Evolutionary conservation across 2,113 vertebrate species (phyloP), one percentile per base, ranked within the genome.

Genomic region (Pogona vitticeps): DNA sequence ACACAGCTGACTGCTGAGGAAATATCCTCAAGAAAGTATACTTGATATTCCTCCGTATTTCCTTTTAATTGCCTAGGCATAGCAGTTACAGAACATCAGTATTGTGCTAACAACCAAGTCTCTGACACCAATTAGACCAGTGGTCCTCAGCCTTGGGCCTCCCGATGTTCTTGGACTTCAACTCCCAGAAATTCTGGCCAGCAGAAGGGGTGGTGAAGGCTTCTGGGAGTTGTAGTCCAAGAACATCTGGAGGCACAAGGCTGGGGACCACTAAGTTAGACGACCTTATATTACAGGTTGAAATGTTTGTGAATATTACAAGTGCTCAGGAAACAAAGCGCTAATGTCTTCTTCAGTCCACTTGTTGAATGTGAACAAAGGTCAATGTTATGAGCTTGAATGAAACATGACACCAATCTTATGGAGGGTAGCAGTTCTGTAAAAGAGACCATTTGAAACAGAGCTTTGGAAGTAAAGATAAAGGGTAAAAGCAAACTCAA

Each of bases 11-110:
- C 86, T 90, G 90, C 84, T 93, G 92, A 89, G 82, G 92, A 91
- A 94, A 90, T 87, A 89, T 89, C 87, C 92, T 89, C 86, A 91
- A 88, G 90, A 91, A 85, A 93, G 88, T 90, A 94, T 85, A 92
- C 90, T 94, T 67, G 84, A 80, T 36, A 84, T 38, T 89, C 63
- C 20, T 88, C 88, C 88, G 87, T 80, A 94, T 92, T 92, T 93
- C 84, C 84, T 86, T 52, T n/a, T 33, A 17, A 52, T 26, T 12
- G 21, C 31, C 23, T 79, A 63, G 77, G 70, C 52, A 33, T 20
- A 52, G 84, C 23, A 33, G 3, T 88, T 23, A 36, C 31, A 73
- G 83, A 92, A 61, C 9, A 72, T 3, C 58, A 88, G 42, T 33
- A 42, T 36, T 31, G 70, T 73, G 58, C 70, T 61, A 6, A 31